These are phyloP conservation scores for Falcunculus frontatus DNA, from an alignment of 2,113 vertebrate genomes.

Conservation along the genomic window DNA sequence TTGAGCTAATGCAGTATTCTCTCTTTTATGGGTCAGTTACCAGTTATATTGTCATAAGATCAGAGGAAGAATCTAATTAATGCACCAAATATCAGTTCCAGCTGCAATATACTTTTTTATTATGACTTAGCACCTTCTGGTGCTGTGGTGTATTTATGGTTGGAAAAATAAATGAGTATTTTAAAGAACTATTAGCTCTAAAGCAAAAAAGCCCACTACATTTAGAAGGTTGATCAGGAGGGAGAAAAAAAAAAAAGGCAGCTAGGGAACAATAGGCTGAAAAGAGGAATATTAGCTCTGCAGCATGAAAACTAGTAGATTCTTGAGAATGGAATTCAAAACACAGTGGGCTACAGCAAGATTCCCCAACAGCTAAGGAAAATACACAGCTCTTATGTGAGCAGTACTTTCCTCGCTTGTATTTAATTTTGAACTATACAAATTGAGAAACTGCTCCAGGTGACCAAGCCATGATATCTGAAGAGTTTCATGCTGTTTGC, in stretches of 20 bases:
- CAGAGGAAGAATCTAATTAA: constrained; percentile 36
- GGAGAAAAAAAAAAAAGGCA: background rate
- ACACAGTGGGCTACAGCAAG: background rate
- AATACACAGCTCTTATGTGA: background rate
- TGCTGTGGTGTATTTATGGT: background rate
- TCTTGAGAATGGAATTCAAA: background rate
- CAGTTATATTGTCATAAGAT: background rate
- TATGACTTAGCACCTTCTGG: constrained; percentile 4
- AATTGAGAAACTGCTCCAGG: background rate
- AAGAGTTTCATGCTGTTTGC: background rate
- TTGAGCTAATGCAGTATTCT: background rate
- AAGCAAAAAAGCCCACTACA: background rate
- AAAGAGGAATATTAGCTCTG: background rate
- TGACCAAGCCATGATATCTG: background rate
- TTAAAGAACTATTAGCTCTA: background rate
- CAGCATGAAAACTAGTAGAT: background rate
- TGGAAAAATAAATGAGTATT: background rate
- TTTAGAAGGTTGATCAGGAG: background rate
- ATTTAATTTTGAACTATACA: background rate
- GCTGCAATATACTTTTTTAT: background rate
- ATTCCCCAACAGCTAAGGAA: background rate
- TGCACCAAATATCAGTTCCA: background rate
- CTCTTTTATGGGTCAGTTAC: background rate
- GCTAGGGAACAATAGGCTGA: background rate
- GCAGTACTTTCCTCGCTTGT: background rate